Evolutionary conservation across 1,140 invertebrate species (phyloP).

Genomic region (Camponotus floridanus): DNA sequence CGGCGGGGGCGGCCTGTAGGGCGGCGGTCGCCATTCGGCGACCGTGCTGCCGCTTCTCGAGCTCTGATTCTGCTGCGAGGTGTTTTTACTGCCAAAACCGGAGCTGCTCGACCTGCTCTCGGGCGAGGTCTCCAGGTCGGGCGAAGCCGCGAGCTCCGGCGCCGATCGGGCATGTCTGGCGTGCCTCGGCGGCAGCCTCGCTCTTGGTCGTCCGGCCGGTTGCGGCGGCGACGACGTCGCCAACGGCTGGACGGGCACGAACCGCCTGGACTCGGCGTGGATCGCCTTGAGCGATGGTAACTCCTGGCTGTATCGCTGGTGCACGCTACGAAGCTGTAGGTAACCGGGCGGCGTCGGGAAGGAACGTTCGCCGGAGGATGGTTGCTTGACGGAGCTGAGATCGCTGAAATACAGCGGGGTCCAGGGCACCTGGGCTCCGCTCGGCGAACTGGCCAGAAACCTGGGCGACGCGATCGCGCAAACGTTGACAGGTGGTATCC

Average conservation of each 20-base stretch:
- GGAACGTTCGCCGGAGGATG: slow-evolving; percentile 92
- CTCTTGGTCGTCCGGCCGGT: slow-evolving; percentile 84
- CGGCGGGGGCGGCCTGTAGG: slow-evolving; percentile 90
- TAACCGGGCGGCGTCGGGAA: slow-evolving; percentile 91
- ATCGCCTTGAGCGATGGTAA: slow-evolving; percentile 91
- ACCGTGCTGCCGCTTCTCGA: slow-evolving; percentile 90
- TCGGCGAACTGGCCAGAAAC: slow-evolving; percentile 86
- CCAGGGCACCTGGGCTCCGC: slow-evolving; percentile 86
- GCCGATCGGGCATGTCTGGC: slow-evolving; percentile 89
- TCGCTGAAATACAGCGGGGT: slow-evolving; percentile 92
- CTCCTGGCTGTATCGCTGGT: slow-evolving; percentile 91
- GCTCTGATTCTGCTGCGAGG: slow-evolving; percentile 93
- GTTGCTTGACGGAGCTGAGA: slow-evolving; percentile 93
- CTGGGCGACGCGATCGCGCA: slow-evolving; percentile 86
- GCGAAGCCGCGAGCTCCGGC: slow-evolving; percentile 88
- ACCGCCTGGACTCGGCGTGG: slow-evolving; percentile 89
- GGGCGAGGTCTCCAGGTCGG: slow-evolving; percentile 91
- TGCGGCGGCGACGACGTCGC: slow-evolving; percentile 86
- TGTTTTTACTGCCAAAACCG: slow-evolving; percentile 96
- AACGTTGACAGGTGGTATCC: slow-evolving; percentile 76
- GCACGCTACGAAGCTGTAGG: slow-evolving; percentile 88
- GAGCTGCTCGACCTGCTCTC: slow-evolving; percentile 95
- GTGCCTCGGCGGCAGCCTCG: slow-evolving; percentile 88
- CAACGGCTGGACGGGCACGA: slow-evolving; percentile 88
- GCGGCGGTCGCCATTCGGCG: slow-evolving; percentile 91